Conservation (phyloP, 1,140 invertebrate genomes). For the Nasonia vitripennis region DNA sequence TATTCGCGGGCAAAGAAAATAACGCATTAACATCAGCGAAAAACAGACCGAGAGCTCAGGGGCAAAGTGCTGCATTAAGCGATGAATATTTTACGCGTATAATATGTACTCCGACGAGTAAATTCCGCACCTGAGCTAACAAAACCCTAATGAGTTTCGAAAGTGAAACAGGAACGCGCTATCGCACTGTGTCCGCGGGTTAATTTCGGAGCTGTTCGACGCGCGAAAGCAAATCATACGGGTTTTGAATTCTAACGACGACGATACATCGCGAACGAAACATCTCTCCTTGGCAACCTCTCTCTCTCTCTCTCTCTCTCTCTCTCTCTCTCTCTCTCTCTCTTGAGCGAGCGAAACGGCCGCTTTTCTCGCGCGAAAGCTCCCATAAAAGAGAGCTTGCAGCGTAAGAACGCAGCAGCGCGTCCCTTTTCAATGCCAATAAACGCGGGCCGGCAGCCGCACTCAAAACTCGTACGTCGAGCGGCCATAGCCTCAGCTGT, state of each 20-base stretch:
- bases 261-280: too few species aligned
- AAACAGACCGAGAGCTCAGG: not conserved
- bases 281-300: too few species aligned
- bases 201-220: too few species aligned
- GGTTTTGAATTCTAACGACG: too few species aligned
- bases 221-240: too few species aligned
- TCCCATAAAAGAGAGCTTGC: too few species aligned
- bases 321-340: too few species aligned
- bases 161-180: not conserved
- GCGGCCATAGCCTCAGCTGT: not conserved
- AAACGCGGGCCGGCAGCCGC: not conserved
- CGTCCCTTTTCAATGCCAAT: not conserved
- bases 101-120: not conserved
- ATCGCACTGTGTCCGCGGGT: too few species aligned
- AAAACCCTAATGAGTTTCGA: conserved; percentile 33
- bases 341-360: too few species aligned
- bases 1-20: not conserved
- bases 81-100: conserved; percentile 7
- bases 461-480: not conserved
- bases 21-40: not conserved
- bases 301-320: too few species aligned
- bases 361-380: too few species aligned
- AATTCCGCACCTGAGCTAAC: not conserved
- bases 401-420: too few species aligned
- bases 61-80: not conserved